phyloP scores from a whole-genome alignment of 2,888 invertebrate species.

The Galerucella nymphaeae region DNA sequence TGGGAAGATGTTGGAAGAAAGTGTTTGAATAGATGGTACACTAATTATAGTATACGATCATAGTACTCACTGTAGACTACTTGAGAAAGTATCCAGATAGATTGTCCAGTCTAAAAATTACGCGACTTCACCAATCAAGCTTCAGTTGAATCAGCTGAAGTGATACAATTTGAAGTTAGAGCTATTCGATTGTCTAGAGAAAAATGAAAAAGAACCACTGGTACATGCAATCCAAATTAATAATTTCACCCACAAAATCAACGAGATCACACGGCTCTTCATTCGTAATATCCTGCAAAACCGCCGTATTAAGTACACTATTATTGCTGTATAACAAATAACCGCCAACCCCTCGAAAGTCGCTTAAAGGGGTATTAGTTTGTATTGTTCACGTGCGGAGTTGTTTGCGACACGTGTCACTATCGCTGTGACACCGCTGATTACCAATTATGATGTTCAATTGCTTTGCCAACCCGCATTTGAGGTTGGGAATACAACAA shows the following conservation, averaged over 20 bases:
- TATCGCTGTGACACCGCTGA: conserved; percentile 58
- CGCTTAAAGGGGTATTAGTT: conserved; percentile 47
- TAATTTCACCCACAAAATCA: conserved; percentile 13
- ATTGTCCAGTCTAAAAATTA: too few species aligned
- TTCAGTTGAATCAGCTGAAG: too few species aligned
- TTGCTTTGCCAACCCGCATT: conserved; percentile 55
- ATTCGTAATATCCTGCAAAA: conserved; percentile 25
- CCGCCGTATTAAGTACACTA: conserved; percentile 24
- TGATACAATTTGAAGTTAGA: too few species aligned
- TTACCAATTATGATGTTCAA: conserved; percentile 62
- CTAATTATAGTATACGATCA: too few species aligned
- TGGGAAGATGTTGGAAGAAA: too few species aligned
- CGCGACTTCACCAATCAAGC: too few species aligned
- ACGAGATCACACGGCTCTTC: neutral
- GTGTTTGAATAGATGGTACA: too few species aligned
- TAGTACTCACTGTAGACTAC: too few species aligned
- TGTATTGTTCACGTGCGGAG: conserved; percentile 56
- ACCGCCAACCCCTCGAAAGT: conserved; percentile 32
- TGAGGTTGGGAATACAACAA: conserved; percentile 51
- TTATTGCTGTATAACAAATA: conserved; percentile 40
- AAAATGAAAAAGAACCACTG: too few species aligned
- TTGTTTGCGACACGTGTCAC: conserved; percentile 61
- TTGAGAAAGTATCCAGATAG: too few species aligned
- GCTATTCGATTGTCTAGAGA: too few species aligned
- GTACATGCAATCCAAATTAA: neutral